Percentiles rank a stretch among this genome's conserved stretches.
Conservation (phyloP, 2,888 invertebrate species). For the Nasonia oneida region DNA sequence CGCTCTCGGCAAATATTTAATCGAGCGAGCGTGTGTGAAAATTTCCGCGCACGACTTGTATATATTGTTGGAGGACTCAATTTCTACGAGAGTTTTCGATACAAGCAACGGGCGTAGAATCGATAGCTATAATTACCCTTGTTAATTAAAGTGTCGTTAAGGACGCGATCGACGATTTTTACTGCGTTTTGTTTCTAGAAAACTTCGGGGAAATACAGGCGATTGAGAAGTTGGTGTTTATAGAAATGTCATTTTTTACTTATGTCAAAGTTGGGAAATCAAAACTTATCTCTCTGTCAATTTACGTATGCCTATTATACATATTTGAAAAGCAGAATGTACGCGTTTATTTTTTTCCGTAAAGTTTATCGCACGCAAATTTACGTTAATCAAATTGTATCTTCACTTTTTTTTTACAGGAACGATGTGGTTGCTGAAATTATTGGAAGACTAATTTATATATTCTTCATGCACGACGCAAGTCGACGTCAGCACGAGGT, state of each 20-base stretch:
- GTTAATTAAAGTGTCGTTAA: neutral
- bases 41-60: neutral
- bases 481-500: neutral
- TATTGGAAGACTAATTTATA: neutral
- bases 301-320: neutral
- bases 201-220: too few relatives aligned
- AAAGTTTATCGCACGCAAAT: neutral
- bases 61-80: too few relatives aligned
- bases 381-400: neutral
- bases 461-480: too few relatives aligned
- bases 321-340: neutral
- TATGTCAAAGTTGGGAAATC: neutral
- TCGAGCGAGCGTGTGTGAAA: neutral
- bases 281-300: neutral
- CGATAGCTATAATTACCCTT: neutral
- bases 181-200: too few relatives aligned
- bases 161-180: neutral
- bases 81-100: neutral
- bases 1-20: slow-evolving; percentile 7
- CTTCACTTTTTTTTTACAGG: neutral
- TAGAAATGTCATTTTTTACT: too few relatives aligned
- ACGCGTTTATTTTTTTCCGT: neutral
- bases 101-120: neutral
- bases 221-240: too few relatives aligned
- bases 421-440: neutral